phyloP scores from a whole-genome alignment of 1,140 invertebrate genomes.

The Prorops nasuta region DNA sequence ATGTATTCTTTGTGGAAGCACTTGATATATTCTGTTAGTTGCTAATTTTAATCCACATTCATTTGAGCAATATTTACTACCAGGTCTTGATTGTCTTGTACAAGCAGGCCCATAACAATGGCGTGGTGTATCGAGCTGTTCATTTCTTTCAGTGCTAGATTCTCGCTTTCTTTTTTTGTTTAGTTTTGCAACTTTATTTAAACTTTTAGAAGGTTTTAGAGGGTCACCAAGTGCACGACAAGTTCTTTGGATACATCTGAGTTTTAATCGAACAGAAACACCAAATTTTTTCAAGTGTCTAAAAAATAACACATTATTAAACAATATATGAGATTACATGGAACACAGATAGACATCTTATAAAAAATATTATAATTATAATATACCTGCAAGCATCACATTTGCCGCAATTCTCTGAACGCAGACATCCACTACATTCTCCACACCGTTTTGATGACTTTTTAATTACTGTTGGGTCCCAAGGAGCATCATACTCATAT shows the following conservation, averaged over 20 bases:
- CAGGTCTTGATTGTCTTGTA: slow-evolving; percentile 69
- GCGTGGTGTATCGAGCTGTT: slow-evolving; percentile 57
- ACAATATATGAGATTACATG: not conserved
- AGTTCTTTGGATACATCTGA: slow-evolving; percentile 65
- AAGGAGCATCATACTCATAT: slow-evolving; percentile 45
- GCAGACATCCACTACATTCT: slow-evolving; percentile 77
- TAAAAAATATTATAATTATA: slow-evolving; percentile 2
- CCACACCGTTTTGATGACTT: slow-evolving; percentile 69
- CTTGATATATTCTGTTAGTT: slow-evolving; percentile 80
- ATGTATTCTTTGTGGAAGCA: slow-evolving; percentile 87
- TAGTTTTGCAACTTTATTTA: slow-evolving; percentile 44
- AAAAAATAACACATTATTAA: slow-evolving; percentile 23
- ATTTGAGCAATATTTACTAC: slow-evolving; percentile 95
- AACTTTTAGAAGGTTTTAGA: slow-evolving; percentile 47
- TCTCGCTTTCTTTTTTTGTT: slow-evolving; percentile 53
- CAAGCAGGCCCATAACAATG: slow-evolving; percentile 95
- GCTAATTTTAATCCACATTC: slow-evolving; percentile 91
- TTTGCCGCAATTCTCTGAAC: slow-evolving; percentile 80
- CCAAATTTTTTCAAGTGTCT: slow-evolving; percentile 76
- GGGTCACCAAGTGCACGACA: slow-evolving; percentile 48
- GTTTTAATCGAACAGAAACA: slow-evolving; percentile 67
- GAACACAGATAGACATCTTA: too few relatives aligned
- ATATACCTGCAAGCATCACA: slow-evolving; percentile 74
- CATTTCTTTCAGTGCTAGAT: slow-evolving; percentile 58
- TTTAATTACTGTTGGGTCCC: slow-evolving; percentile 38